These are phyloP conservation scores for Calyptomena viridis DNA, from an alignment of 2,113 vertebrate genomes.

Conservation along the genomic window DNA sequence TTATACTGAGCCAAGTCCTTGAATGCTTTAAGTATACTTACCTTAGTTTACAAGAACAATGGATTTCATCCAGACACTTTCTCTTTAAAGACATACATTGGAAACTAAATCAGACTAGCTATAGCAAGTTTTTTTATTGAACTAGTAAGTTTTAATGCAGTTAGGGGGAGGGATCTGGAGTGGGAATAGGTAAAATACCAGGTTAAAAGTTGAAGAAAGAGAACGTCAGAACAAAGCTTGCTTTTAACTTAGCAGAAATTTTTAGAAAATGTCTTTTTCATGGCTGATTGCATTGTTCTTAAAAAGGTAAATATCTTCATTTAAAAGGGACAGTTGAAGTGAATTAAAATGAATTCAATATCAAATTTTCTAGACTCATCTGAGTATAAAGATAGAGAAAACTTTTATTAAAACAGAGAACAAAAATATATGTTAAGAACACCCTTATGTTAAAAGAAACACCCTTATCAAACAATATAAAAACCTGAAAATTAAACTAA, in stretches of 20 bases:
- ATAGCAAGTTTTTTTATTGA: not conserved
- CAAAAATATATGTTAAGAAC: too few species aligned
- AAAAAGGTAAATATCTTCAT: too few species aligned
- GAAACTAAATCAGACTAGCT: not conserved
- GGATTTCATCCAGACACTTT: not conserved
- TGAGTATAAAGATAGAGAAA: too few species aligned
- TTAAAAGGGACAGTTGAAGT: too few species aligned
- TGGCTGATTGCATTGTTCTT: not conserved
- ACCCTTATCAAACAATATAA: too few species aligned
- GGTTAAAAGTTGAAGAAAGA: not conserved
- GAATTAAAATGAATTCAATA: too few species aligned
- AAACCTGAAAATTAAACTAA: too few species aligned
- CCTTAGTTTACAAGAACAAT: not conserved
- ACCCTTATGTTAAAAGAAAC: too few species aligned
- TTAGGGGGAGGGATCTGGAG: not conserved
- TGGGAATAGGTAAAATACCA: rapidly evolving
- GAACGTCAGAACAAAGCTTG: not conserved
- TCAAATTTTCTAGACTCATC: too few species aligned
- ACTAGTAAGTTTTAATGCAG: not conserved
- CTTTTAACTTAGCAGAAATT: not conserved
- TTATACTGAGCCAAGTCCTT: not conserved
- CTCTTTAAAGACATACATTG: not conserved
- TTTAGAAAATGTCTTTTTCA: not conserved
- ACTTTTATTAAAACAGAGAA: too few species aligned
- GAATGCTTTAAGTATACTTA: not conserved